Evolutionary conservation across 2,888 invertebrate genomes (phyloP).

Genomic region (Drosophila anomelani): DNA sequence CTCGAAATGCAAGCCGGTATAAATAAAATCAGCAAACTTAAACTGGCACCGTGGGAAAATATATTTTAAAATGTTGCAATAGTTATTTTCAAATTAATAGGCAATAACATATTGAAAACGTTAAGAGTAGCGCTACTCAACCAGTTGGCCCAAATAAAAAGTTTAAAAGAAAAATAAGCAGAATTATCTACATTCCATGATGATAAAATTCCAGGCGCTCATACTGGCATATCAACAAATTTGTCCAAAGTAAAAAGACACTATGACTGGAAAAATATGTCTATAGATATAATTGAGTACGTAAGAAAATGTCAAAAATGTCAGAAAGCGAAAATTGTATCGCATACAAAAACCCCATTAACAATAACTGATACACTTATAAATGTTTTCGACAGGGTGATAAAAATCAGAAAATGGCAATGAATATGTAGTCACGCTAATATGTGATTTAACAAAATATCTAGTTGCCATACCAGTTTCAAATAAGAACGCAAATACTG

Average conservation of each 20-base stretch:
- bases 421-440: too few species aligned
- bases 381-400: too few species aligned
- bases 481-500: too few species aligned
- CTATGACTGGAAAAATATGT: not conserved
- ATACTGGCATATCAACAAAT: too few species aligned
- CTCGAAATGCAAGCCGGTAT: not conserved
- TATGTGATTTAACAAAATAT: too few species aligned
- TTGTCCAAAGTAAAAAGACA: not conserved
- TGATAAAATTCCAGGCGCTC: too few species aligned
- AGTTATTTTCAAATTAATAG: not conserved
- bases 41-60: constrained; percentile 6
- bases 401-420: too few species aligned
- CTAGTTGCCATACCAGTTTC: too few species aligned
- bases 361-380: too few species aligned
- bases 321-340: not conserved
- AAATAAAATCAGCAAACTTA: not conserved
- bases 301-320: not conserved
- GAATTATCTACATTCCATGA: not conserved
- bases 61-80: not conserved
- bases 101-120: not conserved
- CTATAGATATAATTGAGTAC: not conserved
- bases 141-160: not conserved
- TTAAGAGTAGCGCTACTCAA: constrained; percentile 1
- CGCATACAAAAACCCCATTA: too few species aligned
- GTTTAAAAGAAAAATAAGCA: not conserved